Conservation (phyloP, 2,797 vertebrate species). For the Alfaro cultratus region DNA sequence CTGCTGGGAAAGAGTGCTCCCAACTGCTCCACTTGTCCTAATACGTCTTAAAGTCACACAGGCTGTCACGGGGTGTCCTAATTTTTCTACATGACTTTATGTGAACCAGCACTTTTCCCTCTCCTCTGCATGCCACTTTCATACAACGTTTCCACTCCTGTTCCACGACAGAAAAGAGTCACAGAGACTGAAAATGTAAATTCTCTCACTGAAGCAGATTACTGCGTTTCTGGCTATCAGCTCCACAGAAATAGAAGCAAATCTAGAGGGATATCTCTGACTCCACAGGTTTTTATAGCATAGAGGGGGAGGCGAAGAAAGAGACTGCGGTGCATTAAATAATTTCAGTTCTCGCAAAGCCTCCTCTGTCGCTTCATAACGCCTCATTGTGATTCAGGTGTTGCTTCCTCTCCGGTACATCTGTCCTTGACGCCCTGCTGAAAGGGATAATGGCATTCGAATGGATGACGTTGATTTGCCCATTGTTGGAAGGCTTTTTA, state of each 20-base stretch:
- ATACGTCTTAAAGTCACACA: neutral
- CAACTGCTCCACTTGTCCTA: neutral
- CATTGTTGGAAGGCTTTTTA: constrained; percentile 25
- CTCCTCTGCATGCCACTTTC: constrained; percentile 2
- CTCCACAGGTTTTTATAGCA: neutral
- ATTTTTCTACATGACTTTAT: constrained; percentile 8
- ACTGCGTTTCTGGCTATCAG: neutral
- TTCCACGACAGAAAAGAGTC: constrained; percentile 1
- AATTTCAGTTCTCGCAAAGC: constrained; percentile 4
- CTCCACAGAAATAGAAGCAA: neutral
- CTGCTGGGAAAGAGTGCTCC: too few species aligned
- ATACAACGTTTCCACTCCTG: neutral
- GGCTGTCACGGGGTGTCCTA: neutral
- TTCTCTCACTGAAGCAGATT: neutral
- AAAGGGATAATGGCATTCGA: constrained; percentile 18
- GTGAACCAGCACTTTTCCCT: neutral
- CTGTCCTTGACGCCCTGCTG: constrained; percentile 43
- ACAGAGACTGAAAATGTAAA: constrained; percentile 11
- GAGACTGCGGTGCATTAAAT: neutral
- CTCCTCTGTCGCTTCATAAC: constrained; percentile 11
- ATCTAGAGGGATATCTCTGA: constrained; percentile 13
- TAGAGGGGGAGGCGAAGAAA: neutral
- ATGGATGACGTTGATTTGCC: constrained; percentile 16
- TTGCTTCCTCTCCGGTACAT: constrained; percentile 11
- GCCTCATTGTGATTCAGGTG: constrained; percentile 7